Evolutionary conservation across 1,140 invertebrate genomes (phyloP), one percentile per base, ranked within the genome.

Genomic region (Stegodyphus dumicola): DNA sequence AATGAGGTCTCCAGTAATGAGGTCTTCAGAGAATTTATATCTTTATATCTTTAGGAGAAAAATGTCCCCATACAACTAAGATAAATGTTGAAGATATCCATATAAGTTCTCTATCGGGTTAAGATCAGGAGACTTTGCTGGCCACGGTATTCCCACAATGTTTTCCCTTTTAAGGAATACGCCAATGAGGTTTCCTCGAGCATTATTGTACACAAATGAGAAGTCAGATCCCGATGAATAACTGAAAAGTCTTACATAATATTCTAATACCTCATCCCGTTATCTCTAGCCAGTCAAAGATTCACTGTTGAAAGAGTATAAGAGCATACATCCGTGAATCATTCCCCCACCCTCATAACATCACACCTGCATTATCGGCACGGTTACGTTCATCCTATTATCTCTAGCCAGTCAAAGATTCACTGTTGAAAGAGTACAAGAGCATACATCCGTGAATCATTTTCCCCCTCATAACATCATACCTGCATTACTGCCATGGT

Each of bases 381-480:
- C 15, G 7, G 65, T 67, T 18, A 67, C 65, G 65, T 67, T 67
- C 65, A 66, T 66, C 17, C 6, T n/a, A n/a, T 10, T 66, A 17
- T 17, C 65, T 66, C 65, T 66, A 6, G 65, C n/a, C n/a, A 17
- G 65, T 66, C n/a, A 11, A 7, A 17, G 10, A 66, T 66, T 66
- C 65, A 17, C 65, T 66, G 65, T 17, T 17, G 65, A 17, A 66
- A 66, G n/a, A 6, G 65, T 66, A n/a, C n/a, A 17, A n/a, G 65
- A 17, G n/a, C 65, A 17, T 66, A 66, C 7, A 17, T 66, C 7
- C 65, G n/a, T 66, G 6, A 6, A 66, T 66, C 65, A 66, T 66
- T 66, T 10, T 66, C n/a, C 65, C 65, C 65, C 65, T n/a, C 65
- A 66, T 66, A 66, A 7, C 65, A 66, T 66, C 65, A 66, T n/a